Base-by-base conservation (phyloP, 2,888 invertebrate genomes). In the Lasioglossum oenotherae region DNA sequence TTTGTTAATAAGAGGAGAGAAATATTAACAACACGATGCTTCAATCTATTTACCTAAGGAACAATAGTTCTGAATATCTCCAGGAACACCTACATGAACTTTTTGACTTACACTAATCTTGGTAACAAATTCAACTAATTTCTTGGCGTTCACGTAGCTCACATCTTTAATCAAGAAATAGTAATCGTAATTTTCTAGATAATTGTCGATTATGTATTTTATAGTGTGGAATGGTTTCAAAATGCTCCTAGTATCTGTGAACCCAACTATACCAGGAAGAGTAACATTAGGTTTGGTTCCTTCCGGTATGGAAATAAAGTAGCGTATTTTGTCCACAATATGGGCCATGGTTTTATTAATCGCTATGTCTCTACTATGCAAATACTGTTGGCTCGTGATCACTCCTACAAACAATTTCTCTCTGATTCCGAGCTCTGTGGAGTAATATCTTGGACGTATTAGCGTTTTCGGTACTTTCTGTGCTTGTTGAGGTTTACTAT, bases 361-460 rank as follows among this genome's bases (percentile, higher is more conserved):
- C 23, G 98, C 98, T 57, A 97, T 96, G 0, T 98, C 98, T 89
- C 97, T 96, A 60, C 96, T 97, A 84, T 97, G 97, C 35, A 97
- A 97, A 93, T 96, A 97, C 76, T 97, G 97, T 92, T 97, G 97
- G 2, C 97, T 97, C 31, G 98, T 98, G 92, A 99, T 96, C 60
- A 99, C 97, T 31, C 98, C 98, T 53, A 98, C 97, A 93, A 99
- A 98, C 23, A 99, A 95, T 93, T 98, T 98, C 89, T 98, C 98
- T 86, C 98, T 96, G 91, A 99, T 99, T 31, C 99, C 99, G 80
- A 99, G 96, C 95, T 99, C 99, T 0, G 99, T 98, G 74, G 98
- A 98, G 94, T 98, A 99, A 96, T 99, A 99, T 38, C 99, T 96
- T 0, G 99, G 99, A 3, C 99, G 96, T 79, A 97, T 96, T 88